Evolutionary conservation across 2,888 invertebrate species (phyloP), one percentile per base, ranked within the genome.

Genomic region (Drosophila atroscutellata): DNA sequence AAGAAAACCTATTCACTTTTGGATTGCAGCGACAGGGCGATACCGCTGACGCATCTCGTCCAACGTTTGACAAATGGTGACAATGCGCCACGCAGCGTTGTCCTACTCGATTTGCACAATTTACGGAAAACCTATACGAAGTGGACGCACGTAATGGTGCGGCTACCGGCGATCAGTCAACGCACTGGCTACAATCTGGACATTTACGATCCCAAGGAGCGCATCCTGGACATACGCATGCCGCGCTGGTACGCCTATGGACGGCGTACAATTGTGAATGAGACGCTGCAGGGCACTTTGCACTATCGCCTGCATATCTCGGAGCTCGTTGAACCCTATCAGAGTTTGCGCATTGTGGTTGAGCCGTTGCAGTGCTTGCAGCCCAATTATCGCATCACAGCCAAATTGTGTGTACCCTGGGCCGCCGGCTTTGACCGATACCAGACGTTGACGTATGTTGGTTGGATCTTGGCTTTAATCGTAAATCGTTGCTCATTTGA

Each of bases 141-240:
- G 36, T 95, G 95, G 94, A 95, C 96, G 0, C 97, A 97, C 91
- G 93, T 97, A 7, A 91, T 97, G 13, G 93, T 97, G 30, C 95
- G 94, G 91, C 94, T 97, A 30, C 94, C 95, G 32, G 95, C 95
- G 0, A 56, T 59, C 20, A 62, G 37, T 26, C 52, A 75, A 7
- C 76, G 81, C 11, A 93, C 95, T 57, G 93, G 94, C 32, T 91
- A 96, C 57, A 95, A 95, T 88, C 93, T 96, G 7, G 96, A 96
- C 80, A 93, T 95, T 64, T 94, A 95, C 87, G 94, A 94, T 83
- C 92, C 94, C 30, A 92, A 92, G 1, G 92, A 92, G 92, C 94
- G 67, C 86, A 93, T 69, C 69, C 87, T 83, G 80, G 93, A 63
- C 42, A 72, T 93, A 13, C 81, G 81, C 70, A 91, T 75, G 91